Base-by-base conservation (phyloP, 1,140 invertebrate species). In the Cheumatopsyche charites region DNA sequence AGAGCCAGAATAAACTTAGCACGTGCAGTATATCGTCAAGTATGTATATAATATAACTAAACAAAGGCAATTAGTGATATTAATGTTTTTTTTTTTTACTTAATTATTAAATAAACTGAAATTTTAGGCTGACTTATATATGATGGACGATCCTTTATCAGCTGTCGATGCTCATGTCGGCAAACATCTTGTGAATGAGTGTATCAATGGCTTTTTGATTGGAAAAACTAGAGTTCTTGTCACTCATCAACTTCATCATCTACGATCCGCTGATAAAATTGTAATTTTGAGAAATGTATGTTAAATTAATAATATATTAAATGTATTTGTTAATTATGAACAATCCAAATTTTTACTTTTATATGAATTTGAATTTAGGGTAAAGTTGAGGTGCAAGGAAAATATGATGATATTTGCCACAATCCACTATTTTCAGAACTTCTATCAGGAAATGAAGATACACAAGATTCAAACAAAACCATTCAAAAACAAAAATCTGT, bases 171-270 rank as follows among this genome's bases (percentile, higher is more conserved):
- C 86, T 0, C 88, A 89, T 74, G 90, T 92, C 0, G 89, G 89
- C 29, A 90, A 90, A 77, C 88, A 90, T 74, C 79, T 91, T 6
- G 88, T 91, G 55, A 83, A 88, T 1, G 86, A 90, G 73, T 91
- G 90, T 68, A 84, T 91, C 13, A 84, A 84, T 68, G 90, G 88
- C 0, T 88, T 91, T 70, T 81, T 95, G n/a, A 83, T 82, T 41
- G 90, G 80, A 86, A 92, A 85, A 87, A 93, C 85, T 77, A 92
- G 80, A 1, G 90, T 90, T 7, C 81, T 97, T 36, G 93, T 95
- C 7, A 97, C 94, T 0, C 94, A 97, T 84, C 94, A 96, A 77
- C 83, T 96, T 5, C 92, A 96, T 73, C 91, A 92, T 78, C 85
- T 97, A 3, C 91, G 91, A 77, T 83, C 87, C 52, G 93, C 91